Conservation (phyloP, 1,140 invertebrate genomes). For the Conopomorpha cramerella region DNA sequence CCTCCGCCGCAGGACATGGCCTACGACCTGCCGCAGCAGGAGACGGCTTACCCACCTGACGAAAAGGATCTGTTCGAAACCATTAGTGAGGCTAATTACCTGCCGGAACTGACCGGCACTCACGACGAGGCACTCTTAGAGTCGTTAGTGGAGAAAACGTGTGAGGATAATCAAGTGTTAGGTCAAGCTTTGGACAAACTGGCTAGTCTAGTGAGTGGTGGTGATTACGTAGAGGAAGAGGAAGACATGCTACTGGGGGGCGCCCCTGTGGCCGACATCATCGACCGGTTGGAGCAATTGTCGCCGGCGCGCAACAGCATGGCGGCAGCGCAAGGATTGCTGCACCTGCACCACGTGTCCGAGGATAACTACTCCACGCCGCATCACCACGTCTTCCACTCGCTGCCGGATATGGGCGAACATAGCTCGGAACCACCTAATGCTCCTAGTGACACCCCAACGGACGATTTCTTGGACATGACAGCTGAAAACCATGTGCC, state of each 20-base stretch:
- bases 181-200: conserved; percentile 51
- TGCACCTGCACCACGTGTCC: conserved; percentile 37
- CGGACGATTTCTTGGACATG: too few species aligned
- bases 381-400: background rate
- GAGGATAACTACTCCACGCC: background rate
- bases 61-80: conserved; percentile 56
- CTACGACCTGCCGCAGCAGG: conserved; percentile 37
- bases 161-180: conserved; percentile 61
- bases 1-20: conserved; percentile 46
- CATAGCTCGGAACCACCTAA: too few species aligned
- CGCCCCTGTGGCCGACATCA: conserved; percentile 63
- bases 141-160: conserved; percentile 63
- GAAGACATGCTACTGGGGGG: conserved; percentile 58
- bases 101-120: conserved; percentile 58
- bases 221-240: conserved; percentile 64
- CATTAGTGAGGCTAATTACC: conserved; percentile 52
- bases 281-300: conserved; percentile 61
- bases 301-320: conserved; percentile 45
- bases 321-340: conserved; percentile 43
- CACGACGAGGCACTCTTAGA: conserved; percentile 63
- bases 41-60: conserved; percentile 31
- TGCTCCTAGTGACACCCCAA: too few species aligned
- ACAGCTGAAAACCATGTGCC: too few species aligned
- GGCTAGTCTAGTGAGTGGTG: conserved; percentile 38
- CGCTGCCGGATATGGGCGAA: too few species aligned